These are phyloP conservation scores for Chrysochloris asiatica DNA, from an alignment of 2,113 vertebrate species.

Conservation along the genomic window DNA sequence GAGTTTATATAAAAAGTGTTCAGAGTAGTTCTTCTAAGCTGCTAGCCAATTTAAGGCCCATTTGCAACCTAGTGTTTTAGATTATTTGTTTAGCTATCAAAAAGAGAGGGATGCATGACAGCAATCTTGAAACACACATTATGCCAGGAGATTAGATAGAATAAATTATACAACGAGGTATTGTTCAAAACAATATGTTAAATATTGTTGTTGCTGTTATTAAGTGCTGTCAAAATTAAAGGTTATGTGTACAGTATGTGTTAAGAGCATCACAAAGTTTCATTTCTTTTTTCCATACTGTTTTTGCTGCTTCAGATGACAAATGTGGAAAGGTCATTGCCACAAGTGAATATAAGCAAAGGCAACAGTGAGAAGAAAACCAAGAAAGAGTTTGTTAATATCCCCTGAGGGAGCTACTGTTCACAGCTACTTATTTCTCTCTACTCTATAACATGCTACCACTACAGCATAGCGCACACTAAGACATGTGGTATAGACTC, in stretches of 20 bases:
- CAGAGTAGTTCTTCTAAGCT: conserved; percentile 75
- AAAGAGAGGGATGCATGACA: conserved; percentile 48
- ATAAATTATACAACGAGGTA: conserved; percentile 83
- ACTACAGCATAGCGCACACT: not conserved
- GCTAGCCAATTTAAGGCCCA: conserved; percentile 77
- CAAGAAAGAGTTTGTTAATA: conserved; percentile 65
- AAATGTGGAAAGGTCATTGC: conserved; percentile 82
- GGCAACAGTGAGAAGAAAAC: conserved; percentile 79
- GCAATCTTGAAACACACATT: conserved; percentile 31
- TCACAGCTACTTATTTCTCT: not conserved
- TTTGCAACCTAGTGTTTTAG: conserved; percentile 79
- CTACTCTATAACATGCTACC: not conserved
- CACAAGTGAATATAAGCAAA: conserved; percentile 82
- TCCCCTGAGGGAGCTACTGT: conserved; percentile 71
- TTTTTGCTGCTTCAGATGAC: conserved; percentile 76
- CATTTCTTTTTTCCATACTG: conserved; percentile 76
- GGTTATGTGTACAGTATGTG: conserved; percentile 83
- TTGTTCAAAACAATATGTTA: conserved; percentile 82
- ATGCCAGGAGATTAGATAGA: conserved; percentile 70
- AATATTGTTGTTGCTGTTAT: conserved; percentile 69
- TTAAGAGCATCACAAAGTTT: conserved; percentile 87
- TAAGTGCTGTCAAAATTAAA: no score
- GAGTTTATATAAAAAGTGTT: conserved; percentile 85
- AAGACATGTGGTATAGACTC: not conserved
- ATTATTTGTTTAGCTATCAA: conserved; percentile 72